Percentiles rank a stretch among this genome's conserved stretches.
Conservation (phyloP, 2,797 vertebrate genomes). For the Enteromius fasciolatus region DNA sequence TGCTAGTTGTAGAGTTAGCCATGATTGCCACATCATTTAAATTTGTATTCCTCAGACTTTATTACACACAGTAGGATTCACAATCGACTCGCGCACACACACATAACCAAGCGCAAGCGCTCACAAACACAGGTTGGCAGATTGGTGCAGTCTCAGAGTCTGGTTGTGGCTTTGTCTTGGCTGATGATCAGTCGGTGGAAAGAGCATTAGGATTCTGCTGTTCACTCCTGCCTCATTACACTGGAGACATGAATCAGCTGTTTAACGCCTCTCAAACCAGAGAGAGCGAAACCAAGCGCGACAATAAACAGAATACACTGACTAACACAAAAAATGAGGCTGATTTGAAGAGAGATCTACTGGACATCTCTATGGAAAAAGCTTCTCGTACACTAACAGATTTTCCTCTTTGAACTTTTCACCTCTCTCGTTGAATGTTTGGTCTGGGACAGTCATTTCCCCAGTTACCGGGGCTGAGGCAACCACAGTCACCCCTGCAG, state of each 20-base stretch:
- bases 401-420: slow-evolving; percentile 42
- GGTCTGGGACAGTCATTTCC: slow-evolving; percentile 69
- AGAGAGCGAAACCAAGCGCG: neutral
- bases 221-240: slow-evolving; percentile 57
- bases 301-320: slow-evolving; percentile 13
- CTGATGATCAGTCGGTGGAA: slow-evolving; percentile 58
- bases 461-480: slow-evolving; percentile 79
- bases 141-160: slow-evolving; percentile 43
- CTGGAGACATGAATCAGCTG: slow-evolving; percentile 70
- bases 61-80: neutral
- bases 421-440: slow-evolving; percentile 64
- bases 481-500: slow-evolving; percentile 68
- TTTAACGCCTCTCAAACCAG: slow-evolving; percentile 61
- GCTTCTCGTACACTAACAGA: slow-evolving; percentile 9
- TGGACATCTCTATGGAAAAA: slow-evolving; percentile 31
- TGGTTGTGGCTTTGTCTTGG: slow-evolving; percentile 60
- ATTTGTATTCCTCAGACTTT: slow-evolving; percentile 7
- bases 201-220: slow-evolving; percentile 66
- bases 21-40: neutral
- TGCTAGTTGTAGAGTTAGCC: neutral
- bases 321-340: slow-evolving; percentile 32
- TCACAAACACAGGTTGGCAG: slow-evolving; percentile 23
- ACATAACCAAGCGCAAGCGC: neutral
- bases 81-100: neutral
- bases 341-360: slow-evolving; percentile 31